These are phyloP conservation scores for Mirza zaza DNA, from an alignment of 2,113 vertebrate genomes.

Conservation along the genomic window DNA sequence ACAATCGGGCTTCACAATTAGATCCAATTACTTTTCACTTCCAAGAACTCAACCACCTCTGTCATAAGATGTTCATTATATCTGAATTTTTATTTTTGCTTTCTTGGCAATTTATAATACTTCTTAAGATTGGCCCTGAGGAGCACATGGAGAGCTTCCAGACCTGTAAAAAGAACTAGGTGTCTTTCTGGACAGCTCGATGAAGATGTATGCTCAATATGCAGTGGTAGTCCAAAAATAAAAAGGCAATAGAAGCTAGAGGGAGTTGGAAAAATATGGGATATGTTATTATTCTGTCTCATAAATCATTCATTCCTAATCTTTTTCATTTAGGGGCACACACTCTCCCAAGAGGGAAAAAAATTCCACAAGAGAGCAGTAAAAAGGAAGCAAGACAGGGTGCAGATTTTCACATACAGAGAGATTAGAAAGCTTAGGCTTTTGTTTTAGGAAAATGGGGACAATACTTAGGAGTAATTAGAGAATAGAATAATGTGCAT, in stretches of 20 bases:
- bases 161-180: constrained; percentile 60
- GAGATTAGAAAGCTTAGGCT: not conserved
- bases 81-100: constrained; percentile 72
- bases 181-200: constrained; percentile 49
- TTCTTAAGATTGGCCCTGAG: constrained; percentile 51
- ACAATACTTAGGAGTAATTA: not conserved
- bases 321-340: constrained; percentile 62
- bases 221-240: constrained; percentile 8
- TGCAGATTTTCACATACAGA: not conserved
- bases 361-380: constrained; percentile 59
- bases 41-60: constrained; percentile 81
- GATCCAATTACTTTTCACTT: constrained; percentile 75
- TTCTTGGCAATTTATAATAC: constrained; percentile 61
- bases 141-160: constrained; percentile 64
- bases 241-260: not conserved
- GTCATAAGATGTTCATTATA: constrained; percentile 75
- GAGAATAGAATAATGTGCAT: not conserved
- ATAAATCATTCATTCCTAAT: constrained; percentile 58
- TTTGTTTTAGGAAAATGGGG: constrained; percentile 31
- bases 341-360: constrained; percentile 65
- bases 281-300: constrained; percentile 26
- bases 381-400: constrained; percentile 67
- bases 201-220: not conserved
- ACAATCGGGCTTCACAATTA: constrained; percentile 78
- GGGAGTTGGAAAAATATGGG: not conserved